These are phyloP conservation scores for Colistium nudipinnis DNA, from an alignment of 2,113 vertebrate species.

Conservation along the genomic window DNA sequence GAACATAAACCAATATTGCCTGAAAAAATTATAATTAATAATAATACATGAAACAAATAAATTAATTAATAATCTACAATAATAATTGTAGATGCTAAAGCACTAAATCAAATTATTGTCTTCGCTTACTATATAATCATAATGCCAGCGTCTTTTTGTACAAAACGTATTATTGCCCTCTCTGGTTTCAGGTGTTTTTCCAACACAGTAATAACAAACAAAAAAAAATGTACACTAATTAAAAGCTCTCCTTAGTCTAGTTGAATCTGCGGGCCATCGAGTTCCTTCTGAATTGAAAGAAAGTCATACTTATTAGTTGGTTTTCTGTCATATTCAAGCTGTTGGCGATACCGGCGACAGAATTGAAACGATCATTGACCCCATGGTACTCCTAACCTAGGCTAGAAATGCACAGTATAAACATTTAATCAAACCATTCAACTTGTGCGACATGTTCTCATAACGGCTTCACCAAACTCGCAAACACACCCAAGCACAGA, in stretches of 20 bases:
- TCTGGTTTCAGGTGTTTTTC: no score
- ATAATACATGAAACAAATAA: no score
- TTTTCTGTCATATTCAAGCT: conserved; percentile 23
- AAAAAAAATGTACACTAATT: conserved; percentile 12
- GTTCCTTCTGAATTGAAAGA: conserved; percentile 25
- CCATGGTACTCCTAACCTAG: neutral
- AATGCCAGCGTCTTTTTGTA: no score
- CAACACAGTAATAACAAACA: no score
- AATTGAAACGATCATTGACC: conserved; percentile 55
- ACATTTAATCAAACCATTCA: conserved; percentile 57
- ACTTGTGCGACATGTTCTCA: conserved; percentile 45
- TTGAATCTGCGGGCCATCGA: conserved; percentile 17
- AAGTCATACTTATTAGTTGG: conserved; percentile 16
- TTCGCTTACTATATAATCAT: no score
- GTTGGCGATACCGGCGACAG: conserved; percentile 20
- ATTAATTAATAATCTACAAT: no score
- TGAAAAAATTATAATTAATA: neutral
- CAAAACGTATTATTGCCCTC: no score
- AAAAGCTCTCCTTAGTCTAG: conserved; percentile 18
- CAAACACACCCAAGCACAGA: conserved; percentile 51
- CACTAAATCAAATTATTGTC: no score
- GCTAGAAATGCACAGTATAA: conserved; percentile 56
- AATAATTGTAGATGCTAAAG: no score
- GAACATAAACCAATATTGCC: neutral
- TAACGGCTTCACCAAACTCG: conserved; percentile 14